These are phyloP conservation scores for Drosophila affinis DNA, from an alignment of 2,888 invertebrate species.

Conservation along the genomic window DNA sequence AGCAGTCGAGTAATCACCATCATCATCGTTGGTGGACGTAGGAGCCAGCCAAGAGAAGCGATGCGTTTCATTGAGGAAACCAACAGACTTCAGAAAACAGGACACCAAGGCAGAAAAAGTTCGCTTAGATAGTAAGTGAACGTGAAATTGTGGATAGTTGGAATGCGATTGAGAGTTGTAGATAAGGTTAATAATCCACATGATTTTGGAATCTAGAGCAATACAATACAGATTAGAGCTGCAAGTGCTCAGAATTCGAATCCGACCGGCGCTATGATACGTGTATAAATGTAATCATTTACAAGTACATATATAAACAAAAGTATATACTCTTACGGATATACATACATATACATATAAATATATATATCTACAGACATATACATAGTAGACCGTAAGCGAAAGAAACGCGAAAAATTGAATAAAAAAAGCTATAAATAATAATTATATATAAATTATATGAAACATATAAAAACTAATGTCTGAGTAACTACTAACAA, in stretches of 20 bases:
- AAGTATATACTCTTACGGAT: constrained; percentile 29
- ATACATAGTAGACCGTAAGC: constrained; percentile 69
- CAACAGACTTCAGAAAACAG: constrained; percentile 27
- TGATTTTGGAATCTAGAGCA: constrained; percentile 62
- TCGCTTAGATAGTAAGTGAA: constrained; percentile 36
- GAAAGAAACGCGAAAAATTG: constrained; percentile 48
- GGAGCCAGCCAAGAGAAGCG: constrained; percentile 80
- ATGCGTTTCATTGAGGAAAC: constrained; percentile 78
- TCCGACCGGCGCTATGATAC: constrained; percentile 69
- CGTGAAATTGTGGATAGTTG: constrained; percentile 20
- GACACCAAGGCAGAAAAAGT: constrained; percentile 26
- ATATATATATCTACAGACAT: constrained; percentile 53
- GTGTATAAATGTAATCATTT: constrained; percentile 41
- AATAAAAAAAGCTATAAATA: constrained; percentile 50
- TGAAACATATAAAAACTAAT: constrained; percentile 55
- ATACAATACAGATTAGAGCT: constrained; percentile 60
- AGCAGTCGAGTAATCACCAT: constrained; percentile 49
- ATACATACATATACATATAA: constrained; percentile 31
- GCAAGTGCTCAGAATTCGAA: constrained; percentile 56
- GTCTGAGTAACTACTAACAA: constrained; percentile 60
- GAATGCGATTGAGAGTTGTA: constrained; percentile 30
- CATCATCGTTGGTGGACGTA: constrained; percentile 73
- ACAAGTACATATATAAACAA: constrained; percentile 38
- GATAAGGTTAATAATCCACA: constrained; percentile 44
- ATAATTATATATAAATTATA: constrained; percentile 57